Percentiles rank a stretch among this genome's conserved stretches.
Conservation (phyloP, 1,140 invertebrate species). For the Aradophagus sp. region DNA sequence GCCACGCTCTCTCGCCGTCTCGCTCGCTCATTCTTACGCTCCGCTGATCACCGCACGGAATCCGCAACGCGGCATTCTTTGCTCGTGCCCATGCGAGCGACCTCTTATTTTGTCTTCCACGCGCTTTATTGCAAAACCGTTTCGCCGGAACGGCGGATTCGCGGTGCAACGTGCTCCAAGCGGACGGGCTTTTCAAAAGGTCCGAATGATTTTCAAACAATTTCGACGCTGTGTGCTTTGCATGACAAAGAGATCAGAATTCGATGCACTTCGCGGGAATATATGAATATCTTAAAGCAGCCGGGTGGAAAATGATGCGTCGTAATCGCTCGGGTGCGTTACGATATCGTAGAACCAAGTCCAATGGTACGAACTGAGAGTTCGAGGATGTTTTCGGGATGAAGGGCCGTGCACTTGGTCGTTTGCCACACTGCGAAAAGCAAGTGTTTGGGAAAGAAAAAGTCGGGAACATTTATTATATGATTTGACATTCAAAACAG, state of each 20-base stretch:
- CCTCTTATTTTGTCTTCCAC: constrained; percentile 33
- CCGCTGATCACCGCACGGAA: constrained; percentile 37
- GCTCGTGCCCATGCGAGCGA: constrained; percentile 21
- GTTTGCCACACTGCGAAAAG: too few relatives aligned
- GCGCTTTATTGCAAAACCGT: constrained; percentile 16
- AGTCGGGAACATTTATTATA: too few relatives aligned
- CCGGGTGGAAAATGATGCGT: constrained; percentile 7
- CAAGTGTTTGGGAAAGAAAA: too few relatives aligned
- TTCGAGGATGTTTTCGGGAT: too few relatives aligned
- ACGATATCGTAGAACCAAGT: too few relatives aligned
- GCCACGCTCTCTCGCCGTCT: constrained; percentile 18
- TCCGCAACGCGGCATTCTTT: constrained; percentile 35
- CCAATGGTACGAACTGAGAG: too few relatives aligned
- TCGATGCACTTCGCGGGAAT: constrained; percentile 11
- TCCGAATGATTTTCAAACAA: constrained; percentile 24
- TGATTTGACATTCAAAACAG: too few relatives aligned
- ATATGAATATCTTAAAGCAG: constrained; percentile 15
- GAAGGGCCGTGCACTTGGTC: too few relatives aligned
- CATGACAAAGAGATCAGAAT: constrained; percentile 24
- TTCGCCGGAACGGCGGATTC: constrained; percentile 2
- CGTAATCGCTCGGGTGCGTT: constrained; percentile 5
- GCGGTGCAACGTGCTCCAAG: neutral
- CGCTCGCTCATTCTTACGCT: constrained; percentile 31
- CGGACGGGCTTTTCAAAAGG: constrained; percentile 9
- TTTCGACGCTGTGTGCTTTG: constrained; percentile 14